These are phyloP conservation scores for Rhyzopertha dominica DNA, from an alignment of 1,140 invertebrate genomes.

Conservation along the genomic window DNA sequence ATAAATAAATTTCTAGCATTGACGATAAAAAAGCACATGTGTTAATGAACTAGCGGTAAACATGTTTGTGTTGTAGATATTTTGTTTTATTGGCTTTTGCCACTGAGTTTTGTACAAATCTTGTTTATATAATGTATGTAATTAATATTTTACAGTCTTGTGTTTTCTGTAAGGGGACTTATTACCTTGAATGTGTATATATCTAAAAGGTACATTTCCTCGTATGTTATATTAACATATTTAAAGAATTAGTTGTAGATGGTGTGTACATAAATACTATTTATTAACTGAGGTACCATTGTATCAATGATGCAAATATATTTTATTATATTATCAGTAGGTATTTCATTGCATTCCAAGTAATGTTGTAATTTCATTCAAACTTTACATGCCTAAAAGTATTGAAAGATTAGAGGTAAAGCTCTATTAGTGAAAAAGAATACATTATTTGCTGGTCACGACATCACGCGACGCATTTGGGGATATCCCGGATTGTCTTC, in stretches of 20 bases:
- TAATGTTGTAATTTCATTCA: no score
- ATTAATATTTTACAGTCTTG: conserved; percentile 3
- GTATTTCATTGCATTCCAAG: not conserved
- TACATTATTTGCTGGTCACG: conserved; percentile 7
- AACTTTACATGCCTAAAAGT: no score
- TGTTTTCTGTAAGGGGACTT: not conserved
- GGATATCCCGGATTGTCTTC: conserved; percentile 19
- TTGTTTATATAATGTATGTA: conserved; percentile 3
- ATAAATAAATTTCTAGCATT: conserved; percentile 4
- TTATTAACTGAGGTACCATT: conserved; percentile 27
- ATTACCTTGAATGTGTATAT: not conserved
- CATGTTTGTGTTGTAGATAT: no score
- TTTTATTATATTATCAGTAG: not conserved
- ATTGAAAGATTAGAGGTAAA: conserved; percentile 5
- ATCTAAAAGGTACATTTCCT: not conserved
- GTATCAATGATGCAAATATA: conserved; percentile 26
- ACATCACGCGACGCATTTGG: conserved; percentile 18
- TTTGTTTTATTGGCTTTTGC: not conserved
- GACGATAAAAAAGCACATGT: no score
- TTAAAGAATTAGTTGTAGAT: no score
- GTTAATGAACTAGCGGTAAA: no score
- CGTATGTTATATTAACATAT: conserved; percentile 12
- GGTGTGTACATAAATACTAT: no score
- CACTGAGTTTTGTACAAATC: no score
- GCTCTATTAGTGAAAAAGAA: conserved; percentile 5